A percentile compares a stretch with the other conserved stretches of the same genome.
Conservation (phyloP, 1,140 invertebrate genomes). For the Chrysopa pallens region DNA sequence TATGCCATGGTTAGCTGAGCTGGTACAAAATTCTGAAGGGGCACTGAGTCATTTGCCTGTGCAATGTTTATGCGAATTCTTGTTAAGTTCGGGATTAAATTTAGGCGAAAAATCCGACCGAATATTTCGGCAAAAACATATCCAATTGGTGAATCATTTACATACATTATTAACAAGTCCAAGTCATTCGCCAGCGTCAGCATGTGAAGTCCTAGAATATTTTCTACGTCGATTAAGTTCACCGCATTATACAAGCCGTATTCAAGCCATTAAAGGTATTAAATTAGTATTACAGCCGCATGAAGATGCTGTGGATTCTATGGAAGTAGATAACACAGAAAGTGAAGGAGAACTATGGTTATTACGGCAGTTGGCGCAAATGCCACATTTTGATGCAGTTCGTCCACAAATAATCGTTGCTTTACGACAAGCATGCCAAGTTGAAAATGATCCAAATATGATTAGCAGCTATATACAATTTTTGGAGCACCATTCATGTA, state of each 20-base stretch:
- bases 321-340: conserved; percentile 7
- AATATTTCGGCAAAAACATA: conserved; percentile 41
- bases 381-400: conserved; percentile 51
- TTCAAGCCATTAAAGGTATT: conserved; percentile 53
- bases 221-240: conserved; percentile 74
- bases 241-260: conserved; percentile 52
- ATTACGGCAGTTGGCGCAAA: conserved; percentile 49
- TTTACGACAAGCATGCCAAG: conserved; percentile 66
- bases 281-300: conserved; percentile 31
- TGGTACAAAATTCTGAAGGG: conserved; percentile 82
- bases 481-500: conserved; percentile 52
- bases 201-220: conserved; percentile 79
- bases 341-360: conserved; percentile 43
- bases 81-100: conserved; percentile 37
- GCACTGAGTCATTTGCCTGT: conserved; percentile 78
- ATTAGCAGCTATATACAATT: conserved; percentile 84
- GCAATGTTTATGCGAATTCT: conserved; percentile 90
- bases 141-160: conserved; percentile 63
- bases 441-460: conserved; percentile 70
- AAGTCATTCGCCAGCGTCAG: conserved; percentile 36
- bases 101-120: conserved; percentile 5
- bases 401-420: conserved; percentile 47
- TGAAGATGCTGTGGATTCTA: conserved; percentile 16
- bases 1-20: conserved; percentile 92
- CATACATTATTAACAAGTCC: conserved; percentile 39